A percentile compares a stretch with the other conserved stretches of the same genome.
Conservation (phyloP, 2,888 invertebrate species). For the Dorcus hopei region DNA sequence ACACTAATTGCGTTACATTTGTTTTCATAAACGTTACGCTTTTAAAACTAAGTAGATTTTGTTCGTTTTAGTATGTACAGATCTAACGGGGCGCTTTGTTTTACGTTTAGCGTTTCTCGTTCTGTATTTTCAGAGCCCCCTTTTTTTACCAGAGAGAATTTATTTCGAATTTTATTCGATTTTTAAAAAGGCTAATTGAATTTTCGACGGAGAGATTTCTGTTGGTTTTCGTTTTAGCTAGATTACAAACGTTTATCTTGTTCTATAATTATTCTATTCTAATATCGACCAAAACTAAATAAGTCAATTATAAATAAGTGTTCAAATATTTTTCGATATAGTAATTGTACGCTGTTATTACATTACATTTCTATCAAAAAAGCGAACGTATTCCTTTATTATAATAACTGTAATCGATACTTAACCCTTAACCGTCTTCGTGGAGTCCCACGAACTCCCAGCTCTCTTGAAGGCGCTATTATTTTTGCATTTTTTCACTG, state of each 20-base stretch:
- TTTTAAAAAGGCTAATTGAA: constrained; percentile 1
- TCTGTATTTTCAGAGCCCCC: constrained; percentile 15
- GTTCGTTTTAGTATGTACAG: constrained; percentile 32
- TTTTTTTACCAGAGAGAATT: background rate
- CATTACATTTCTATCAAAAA: too few relatives aligned
- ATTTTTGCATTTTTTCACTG: too few relatives aligned
- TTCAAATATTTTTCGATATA: too few relatives aligned
- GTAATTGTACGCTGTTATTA: too few relatives aligned
- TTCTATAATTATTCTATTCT: background rate
- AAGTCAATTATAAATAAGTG: too few relatives aligned
- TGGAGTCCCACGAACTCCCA: too few relatives aligned
- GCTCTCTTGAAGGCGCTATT: too few relatives aligned
- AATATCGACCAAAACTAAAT: too few relatives aligned
- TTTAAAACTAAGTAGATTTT: constrained; percentile 44
- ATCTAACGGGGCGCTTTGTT: constrained; percentile 34
- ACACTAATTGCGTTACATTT: constrained; percentile 42
- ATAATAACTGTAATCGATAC: too few relatives aligned
- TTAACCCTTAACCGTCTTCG: too few relatives aligned
- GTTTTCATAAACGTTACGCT: constrained; percentile 42
- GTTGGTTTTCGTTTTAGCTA: background rate
- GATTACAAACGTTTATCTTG: constrained; percentile 1
- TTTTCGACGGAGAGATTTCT: background rate
- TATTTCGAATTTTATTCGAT: background rate
- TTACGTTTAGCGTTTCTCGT: constrained; percentile 17
- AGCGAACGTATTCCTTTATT: too few relatives aligned